These are phyloP conservation scores for Characodon lateralis DNA, from an alignment of 2,797 vertebrate species.

Conservation along the genomic window DNA sequence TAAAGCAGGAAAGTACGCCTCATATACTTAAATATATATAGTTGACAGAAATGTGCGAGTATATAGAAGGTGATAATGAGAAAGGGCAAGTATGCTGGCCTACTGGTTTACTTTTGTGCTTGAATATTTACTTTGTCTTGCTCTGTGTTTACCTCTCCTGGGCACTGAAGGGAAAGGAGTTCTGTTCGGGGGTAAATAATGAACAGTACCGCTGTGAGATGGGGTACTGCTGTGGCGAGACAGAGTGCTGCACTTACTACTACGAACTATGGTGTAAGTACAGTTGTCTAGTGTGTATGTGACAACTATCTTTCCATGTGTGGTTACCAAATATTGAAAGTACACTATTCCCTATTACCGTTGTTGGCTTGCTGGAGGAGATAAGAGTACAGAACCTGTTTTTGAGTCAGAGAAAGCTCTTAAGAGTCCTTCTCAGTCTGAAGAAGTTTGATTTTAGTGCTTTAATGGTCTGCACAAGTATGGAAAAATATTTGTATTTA, in stretches of 20 bases:
- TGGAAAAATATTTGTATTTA: not conserved
- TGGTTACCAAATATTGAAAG: not conserved
- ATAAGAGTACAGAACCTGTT: not conserved
- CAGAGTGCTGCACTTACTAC: conserved; percentile 87
- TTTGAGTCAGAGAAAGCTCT: not conserved
- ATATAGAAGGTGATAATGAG: conserved; percentile 18
- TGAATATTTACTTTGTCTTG: conserved; percentile 26
- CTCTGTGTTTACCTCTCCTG: conserved; percentile 38
- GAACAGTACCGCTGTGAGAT: conserved; percentile 87
- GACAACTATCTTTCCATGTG: not conserved
- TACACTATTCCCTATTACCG: too few species aligned
- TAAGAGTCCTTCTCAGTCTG: not conserved
- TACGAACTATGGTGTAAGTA: conserved; percentile 88
- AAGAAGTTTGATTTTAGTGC: not conserved
- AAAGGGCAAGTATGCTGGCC: conserved; percentile 5
- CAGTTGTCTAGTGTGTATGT: not conserved
- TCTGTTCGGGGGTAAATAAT: conserved; percentile 86
- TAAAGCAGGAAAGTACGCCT: not conserved
- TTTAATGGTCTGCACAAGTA: not conserved
- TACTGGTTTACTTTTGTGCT: conserved; percentile 32
- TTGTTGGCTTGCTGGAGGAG: not conserved
- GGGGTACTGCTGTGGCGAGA: conserved; percentile 88
- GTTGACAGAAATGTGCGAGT: not conserved
- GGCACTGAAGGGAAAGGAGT: conserved; percentile 82
- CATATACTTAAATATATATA: not conserved